Percentiles rank a stretch among this genome's conserved stretches.
Evolutionary conservation across 2,797 vertebrate genomes (phyloP).

Genomic region (Thamnophis elegans): DNA sequence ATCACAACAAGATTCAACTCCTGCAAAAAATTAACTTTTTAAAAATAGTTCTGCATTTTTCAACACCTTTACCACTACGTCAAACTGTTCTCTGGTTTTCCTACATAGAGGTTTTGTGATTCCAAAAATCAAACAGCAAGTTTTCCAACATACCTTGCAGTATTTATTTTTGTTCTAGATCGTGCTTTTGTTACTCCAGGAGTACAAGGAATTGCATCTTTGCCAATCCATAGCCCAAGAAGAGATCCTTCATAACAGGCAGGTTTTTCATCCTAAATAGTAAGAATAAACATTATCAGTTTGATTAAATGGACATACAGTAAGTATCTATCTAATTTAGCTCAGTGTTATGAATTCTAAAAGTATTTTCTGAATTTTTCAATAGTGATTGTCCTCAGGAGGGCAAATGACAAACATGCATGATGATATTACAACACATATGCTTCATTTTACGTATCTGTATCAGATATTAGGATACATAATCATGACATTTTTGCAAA

Average conservation of each 20-base stretch:
- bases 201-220: constrained; percentile 83
- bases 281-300: neutral
- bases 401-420: neutral
- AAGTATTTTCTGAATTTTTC: neutral
- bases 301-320: neutral
- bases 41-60: neutral
- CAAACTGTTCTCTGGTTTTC: neutral
- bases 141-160: neutral
- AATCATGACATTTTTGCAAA: neutral
- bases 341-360: neutral
- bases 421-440: neutral
- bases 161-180: constrained; percentile 51
- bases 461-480: neutral
- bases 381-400: neutral
- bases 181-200: constrained; percentile 69
- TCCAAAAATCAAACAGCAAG: neutral
- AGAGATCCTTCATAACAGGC: constrained; percentile 67
- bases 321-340: neutral
- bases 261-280: constrained; percentile 76
- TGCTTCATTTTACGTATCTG: neutral
- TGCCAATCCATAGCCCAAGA: constrained; percentile 84
- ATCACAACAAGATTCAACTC: neutral
- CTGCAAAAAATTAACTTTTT: neutral
- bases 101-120: neutral
- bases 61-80: neutral